A percentile compares a stretch with the other conserved stretches of the same genome.
Evolutionary conservation across 2,888 invertebrate genomes (phyloP).

Genomic region (Pharmacophagus antenor): DNA sequence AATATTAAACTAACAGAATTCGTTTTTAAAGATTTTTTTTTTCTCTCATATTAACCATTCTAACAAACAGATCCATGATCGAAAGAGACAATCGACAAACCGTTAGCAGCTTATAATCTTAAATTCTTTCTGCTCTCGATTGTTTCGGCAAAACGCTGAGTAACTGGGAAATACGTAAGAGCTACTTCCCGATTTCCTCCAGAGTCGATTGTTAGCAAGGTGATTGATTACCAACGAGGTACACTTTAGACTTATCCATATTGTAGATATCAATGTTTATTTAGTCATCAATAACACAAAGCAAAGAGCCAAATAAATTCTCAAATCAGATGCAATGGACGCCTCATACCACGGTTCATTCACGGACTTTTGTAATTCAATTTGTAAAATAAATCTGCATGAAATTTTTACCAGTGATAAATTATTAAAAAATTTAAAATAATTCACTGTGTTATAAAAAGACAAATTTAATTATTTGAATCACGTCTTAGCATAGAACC

Average conservation of each 20-base stretch:
- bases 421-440: not conserved
- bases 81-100: not conserved
- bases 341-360: too few species aligned
- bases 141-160: not conserved
- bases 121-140: not conserved
- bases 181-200: slow-evolving; percentile 1
- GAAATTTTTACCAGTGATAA: too few species aligned
- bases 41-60: too few species aligned
- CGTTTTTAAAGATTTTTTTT: not conserved
- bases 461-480: not conserved
- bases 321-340: too few species aligned
- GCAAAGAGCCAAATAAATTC: not conserved
- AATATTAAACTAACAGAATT: not conserved
- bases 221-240: not conserved
- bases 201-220: not conserved
- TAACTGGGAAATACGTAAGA: not conserved
- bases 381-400: not conserved
- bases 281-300: not conserved
- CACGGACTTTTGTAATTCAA: not conserved
- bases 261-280: not conserved
- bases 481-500: not conserved
- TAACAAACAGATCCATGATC: not conserved
- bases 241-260: not conserved
- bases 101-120: not conserved
- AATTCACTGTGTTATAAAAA: not conserved